These are phyloP conservation scores for Hemichromis elongatus DNA, from an alignment of 2,113 vertebrate species.

Conservation along the genomic window DNA sequence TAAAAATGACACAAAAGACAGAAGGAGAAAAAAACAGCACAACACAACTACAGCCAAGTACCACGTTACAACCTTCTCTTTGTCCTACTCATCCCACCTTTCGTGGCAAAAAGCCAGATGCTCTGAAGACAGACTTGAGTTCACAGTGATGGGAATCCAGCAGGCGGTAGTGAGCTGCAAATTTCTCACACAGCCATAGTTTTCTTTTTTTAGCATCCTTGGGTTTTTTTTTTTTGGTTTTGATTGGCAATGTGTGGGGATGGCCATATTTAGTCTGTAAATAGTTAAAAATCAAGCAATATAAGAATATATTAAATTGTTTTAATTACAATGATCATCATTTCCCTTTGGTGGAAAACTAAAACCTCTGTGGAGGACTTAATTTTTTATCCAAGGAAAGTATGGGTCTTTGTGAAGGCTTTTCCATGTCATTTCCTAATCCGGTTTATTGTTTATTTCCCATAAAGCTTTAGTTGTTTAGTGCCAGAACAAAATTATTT, in stretches of 20 bases:
- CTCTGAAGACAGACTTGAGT: rapidly evolving
- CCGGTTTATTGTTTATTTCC: not conserved
- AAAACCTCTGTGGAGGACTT: not conserved
- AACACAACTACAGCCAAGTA: not conserved
- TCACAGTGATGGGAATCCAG: rapidly evolving
- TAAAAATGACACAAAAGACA: not conserved
- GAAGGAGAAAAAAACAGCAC: not conserved
- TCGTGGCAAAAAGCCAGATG: rapidly evolving
- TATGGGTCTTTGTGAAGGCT: not conserved
- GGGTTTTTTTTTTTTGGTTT: rapidly evolving
- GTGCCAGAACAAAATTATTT: rapidly evolving
- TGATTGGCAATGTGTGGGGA: not conserved
- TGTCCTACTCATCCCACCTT: not conserved
- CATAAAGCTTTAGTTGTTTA: rapidly evolving
- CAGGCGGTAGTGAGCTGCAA: rapidly evolving
- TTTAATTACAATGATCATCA: rapidly evolving
- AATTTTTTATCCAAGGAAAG: rapidly evolving
- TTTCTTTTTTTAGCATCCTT: not conserved
- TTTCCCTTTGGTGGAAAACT: not conserved
- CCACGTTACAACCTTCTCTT: rapidly evolving
- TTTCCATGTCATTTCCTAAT: not conserved
- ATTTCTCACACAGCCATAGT: not conserved
- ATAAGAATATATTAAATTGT: rapidly evolving
- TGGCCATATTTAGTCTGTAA: rapidly evolving
- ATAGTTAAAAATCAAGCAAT: not conserved